Base-by-base conservation (phyloP, 1,140 invertebrate species). In the Meloidogyne floridensis region DNA sequence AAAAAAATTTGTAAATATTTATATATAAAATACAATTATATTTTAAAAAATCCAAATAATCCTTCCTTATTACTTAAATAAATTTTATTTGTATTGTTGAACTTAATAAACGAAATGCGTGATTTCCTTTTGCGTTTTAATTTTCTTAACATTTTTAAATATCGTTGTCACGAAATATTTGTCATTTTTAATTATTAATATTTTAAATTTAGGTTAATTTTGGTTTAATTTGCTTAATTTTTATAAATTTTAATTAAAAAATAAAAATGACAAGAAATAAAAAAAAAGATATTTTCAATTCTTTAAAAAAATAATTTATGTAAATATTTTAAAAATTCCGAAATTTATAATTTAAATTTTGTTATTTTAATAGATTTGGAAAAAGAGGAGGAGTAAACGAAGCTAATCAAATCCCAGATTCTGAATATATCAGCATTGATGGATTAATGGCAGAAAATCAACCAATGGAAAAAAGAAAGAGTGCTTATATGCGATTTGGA, bases 381-480 rank as follows among this genome's bases (percentile, higher is more conserved):
- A 83, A 83, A 59, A 59, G 81, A 56, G 69, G n/a, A n/a, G n/a
- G 82, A 15, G n/a, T 18, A 8, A 6, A n/a, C 5, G 80, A 78
- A 51, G 47, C 4, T 69, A 70, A 54, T 20, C 43, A 69, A n/a
- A 59, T 53, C 18, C n/a, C n/a, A 0, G 11, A 51, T 51, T 3
- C 8, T 15, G 10, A 43, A 42, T 72, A 51, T 51, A 13, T 11
- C 2, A 69, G 18, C 13, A 80, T 70, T 15, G 20, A 20, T 43
- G 15, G 15, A 59, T 43, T 51, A 42, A 51, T 65, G n/a, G 65
- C 18, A 51, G 56, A 51, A 43, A 75, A 32, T 18, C 69, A 15
- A 43, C 75, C 77, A 20, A 83, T 83, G 81, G 81, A 83, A 47
- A 83, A 83, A 65, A 65, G 82, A 59, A 83, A 83, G 59, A 80